Evolutionary conservation across 1,140 invertebrate genomes (phyloP), one percentile per base, ranked within the genome.

Genomic region (Chionoecetes opilio): DNA sequence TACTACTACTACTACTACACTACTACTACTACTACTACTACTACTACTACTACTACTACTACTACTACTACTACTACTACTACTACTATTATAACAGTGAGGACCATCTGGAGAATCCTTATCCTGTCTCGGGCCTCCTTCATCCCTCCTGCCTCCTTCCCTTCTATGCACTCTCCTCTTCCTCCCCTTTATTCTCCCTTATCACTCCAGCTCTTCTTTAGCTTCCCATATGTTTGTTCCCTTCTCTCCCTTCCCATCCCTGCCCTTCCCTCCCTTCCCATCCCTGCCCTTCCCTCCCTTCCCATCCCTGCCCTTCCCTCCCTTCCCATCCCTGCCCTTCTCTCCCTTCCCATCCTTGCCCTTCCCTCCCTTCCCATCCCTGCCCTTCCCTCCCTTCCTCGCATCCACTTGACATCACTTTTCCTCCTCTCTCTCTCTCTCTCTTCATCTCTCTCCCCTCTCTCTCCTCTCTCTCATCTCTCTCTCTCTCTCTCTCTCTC

Each of bases 21-120:
- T 75, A 75, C 63, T 75, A n/a, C 26, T 75, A 75, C 63, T 75
- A 75, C 63, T 75, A 75, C 63, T 75, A 75, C 63, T 75, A 75
- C 63, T 75, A 75, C 63, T 75, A 75, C 63, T 75, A 75, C 63
- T 75, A 75, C 63, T 75, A 75, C 63, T 75, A 75, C 63, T n/a
- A 75, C 63, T n/a, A 75, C 63, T n/a, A 75, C 63, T n/a, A 75
- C 63, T n/a, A 75, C 63, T 75, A 75, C 63, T 75, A n/a, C 63
- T n/a, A 75, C 63, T 75, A n/a, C 63, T 75, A 75, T 26, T 75
- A 75, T 26, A 53, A 53, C 11, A 53, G 46, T 53, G 46, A 53
- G 46, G 46, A 53, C 46, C 46, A 53, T 53, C 46, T 53, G 46
- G 46, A 9, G 9, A 53, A 53, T 53, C n/a, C n/a, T n/a, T n/a